Percentiles rank a stretch among this genome's conserved stretches.
Conservation (phyloP, 2,113 vertebrate genomes). For the Otis tarda region DNA sequence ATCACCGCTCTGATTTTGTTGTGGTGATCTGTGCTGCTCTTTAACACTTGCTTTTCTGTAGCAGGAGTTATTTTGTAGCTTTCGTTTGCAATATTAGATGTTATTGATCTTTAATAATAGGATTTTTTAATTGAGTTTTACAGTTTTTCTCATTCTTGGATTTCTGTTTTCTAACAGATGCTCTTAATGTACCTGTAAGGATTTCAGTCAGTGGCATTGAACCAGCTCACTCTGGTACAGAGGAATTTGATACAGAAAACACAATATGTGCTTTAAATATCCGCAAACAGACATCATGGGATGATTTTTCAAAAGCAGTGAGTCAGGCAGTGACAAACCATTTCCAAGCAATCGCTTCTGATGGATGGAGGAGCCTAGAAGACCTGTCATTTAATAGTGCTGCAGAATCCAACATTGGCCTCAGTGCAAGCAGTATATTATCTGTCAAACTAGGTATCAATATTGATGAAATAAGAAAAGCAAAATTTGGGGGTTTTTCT, state of each 20-base stretch:
- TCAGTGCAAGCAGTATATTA: conserved; percentile 73
- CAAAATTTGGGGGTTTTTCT: neutral
- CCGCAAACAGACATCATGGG: conserved; percentile 82
- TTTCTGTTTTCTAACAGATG: conserved; percentile 75
- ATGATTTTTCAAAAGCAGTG: conserved; percentile 82
- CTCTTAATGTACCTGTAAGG: conserved; percentile 79
- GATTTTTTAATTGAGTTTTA: neutral
- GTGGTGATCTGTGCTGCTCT: neutral
- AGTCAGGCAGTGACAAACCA: conserved; percentile 79
- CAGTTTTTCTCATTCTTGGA: neutral
- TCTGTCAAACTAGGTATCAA: conserved; percentile 80
- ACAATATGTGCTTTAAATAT: conserved; percentile 79
- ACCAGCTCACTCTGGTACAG: conserved; percentile 59
- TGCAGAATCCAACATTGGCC: conserved; percentile 76
- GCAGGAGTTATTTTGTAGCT: neutral
- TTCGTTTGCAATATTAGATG: neutral
- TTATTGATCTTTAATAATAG: neutral
- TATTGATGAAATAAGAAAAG: neutral
- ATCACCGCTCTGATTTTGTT: neutral
- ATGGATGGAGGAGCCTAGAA: conserved; percentile 80
- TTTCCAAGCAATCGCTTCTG: conserved; percentile 79
- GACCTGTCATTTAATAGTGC: conserved; percentile 67
- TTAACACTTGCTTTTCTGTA: neutral
- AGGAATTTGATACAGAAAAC: conserved; percentile 76
- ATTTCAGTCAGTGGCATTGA: conserved; percentile 77